These are phyloP conservation scores for Acanthosepion lycidas DNA, from an alignment of 2,888 invertebrate genomes.

Conservation along the genomic window DNA sequence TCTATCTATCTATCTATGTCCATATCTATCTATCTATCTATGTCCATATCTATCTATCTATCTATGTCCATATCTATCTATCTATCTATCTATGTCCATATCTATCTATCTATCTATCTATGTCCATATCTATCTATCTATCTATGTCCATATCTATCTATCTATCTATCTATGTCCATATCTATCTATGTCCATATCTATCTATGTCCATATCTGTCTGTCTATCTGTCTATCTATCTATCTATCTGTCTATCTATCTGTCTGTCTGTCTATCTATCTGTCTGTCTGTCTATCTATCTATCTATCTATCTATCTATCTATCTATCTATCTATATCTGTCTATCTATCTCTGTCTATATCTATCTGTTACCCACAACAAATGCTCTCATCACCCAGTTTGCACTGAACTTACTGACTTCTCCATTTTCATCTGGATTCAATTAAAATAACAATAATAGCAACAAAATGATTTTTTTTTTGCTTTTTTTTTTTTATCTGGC, in stretches of 20 bases:
- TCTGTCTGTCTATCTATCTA: not conserved
- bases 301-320: not conserved
- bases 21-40: not conserved
- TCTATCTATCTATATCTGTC: not conserved
- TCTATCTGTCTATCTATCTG: not conserved
- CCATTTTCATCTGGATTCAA: too few relatives aligned
- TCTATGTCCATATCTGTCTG: slow-evolving; percentile 39
- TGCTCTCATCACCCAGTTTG: too few relatives aligned
- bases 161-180: slow-evolving; percentile 42
- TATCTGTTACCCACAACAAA: too few relatives aligned
- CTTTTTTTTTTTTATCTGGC: too few relatives aligned
- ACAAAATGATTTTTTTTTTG: too few relatives aligned
- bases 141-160: slow-evolving; percentile 1
- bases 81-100: slow-evolving; percentile 49
- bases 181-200: slow-evolving; percentile 45
- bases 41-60: not conserved
- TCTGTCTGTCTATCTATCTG: not conserved
- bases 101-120: slow-evolving; percentile 49
- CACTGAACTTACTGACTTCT: too few relatives aligned
- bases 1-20: not conserved
- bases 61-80: slow-evolving; percentile 43
- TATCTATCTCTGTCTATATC: too few relatives aligned
- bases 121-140: slow-evolving; percentile 48
- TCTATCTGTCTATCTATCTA: too few relatives aligned
- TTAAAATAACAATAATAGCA: too few relatives aligned